Conservation (phyloP, 2,888 invertebrate species). For the Erebia epiphron region DNA sequence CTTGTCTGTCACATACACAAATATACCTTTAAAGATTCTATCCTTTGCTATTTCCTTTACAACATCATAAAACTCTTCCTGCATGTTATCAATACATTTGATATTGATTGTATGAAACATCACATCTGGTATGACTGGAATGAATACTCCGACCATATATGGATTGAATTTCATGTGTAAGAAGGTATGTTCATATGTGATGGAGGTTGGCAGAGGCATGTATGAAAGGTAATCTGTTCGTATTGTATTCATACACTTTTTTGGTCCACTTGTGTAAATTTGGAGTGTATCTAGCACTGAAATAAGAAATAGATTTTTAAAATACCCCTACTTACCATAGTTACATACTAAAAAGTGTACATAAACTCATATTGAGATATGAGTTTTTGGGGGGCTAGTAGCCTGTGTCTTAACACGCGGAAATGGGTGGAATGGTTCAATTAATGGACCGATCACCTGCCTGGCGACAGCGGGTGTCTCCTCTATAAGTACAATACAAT, state of each 20-base stretch:
- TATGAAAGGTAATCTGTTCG: conserved; percentile 60
- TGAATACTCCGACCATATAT: conserved; percentile 65
- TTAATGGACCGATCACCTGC: too few species aligned
- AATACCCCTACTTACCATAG: neutral
- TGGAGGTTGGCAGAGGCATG: conserved; percentile 59
- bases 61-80: conserved; percentile 54
- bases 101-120: conserved; percentile 64
- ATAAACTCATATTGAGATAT: too few species aligned
- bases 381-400: too few species aligned
- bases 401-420: too few species aligned
- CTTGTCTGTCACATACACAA: conserved; percentile 73
- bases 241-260: conserved; percentile 64
- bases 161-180: conserved; percentile 49
- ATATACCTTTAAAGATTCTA: conserved; percentile 62
- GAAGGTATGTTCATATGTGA: conserved; percentile 55
- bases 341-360: neutral
- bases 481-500: too few species aligned
- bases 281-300: conserved; percentile 69
- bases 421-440: too few species aligned
- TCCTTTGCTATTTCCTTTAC: conserved; percentile 56
- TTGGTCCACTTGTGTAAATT: conserved; percentile 58
- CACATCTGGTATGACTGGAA: conserved; percentile 70
- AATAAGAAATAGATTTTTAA: conserved; percentile 42
- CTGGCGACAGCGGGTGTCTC: too few species aligned
- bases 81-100: conserved; percentile 50